Evolutionary conservation across 2,888 invertebrate species (phyloP), one percentile per base, ranked within the genome.

Genomic region (Dynastes tityus): DNA sequence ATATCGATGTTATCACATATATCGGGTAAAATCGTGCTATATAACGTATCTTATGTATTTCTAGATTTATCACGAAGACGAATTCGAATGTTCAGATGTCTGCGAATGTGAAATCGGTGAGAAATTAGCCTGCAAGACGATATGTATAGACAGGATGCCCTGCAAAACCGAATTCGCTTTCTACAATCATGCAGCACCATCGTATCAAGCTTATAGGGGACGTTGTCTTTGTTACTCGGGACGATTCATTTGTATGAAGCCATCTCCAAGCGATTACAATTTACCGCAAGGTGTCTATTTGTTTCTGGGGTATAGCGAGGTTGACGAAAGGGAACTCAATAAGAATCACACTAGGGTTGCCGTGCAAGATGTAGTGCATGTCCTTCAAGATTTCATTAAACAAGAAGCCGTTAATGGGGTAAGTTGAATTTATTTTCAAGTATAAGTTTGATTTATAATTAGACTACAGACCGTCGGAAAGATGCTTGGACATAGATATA

Each of bases 151-250:
- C 74, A 92, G 95, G 71, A 95, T 95, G 80, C 95, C 96, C 2
- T 97, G 97, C 89, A 95, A 96, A 83, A 96, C 96, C 11, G 94
- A 96, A 81, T 93, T 96, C 83, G 97, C 97, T 71, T 95, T 95
- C 89, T 97, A 96, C 91, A 95, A 95, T 86, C 97, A 97, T 89
- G 95, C 95, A 55, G 95, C 96, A 1, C 96, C 97, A 6, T 95
- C 96, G 76, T 97, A 96, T 90, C 96, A 96, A 89, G 97, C 97
- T 8, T 96, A 94, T 88, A 92, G 96, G 58, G 96, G 97, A 58
- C 92, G 96, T 79, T 97, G 97, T 89, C 93, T 96, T 84, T 97
- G 97, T 89, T 97, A 97, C 90, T 96, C 96, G 29, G 96, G 97
- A 51, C 94, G 95, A 81, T 97, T 97, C 89, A 96, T 97, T 89